Evolutionary conservation across 2,113 vertebrate species (phyloP).

Genomic region (Capricornis sumatraensis): DNA sequence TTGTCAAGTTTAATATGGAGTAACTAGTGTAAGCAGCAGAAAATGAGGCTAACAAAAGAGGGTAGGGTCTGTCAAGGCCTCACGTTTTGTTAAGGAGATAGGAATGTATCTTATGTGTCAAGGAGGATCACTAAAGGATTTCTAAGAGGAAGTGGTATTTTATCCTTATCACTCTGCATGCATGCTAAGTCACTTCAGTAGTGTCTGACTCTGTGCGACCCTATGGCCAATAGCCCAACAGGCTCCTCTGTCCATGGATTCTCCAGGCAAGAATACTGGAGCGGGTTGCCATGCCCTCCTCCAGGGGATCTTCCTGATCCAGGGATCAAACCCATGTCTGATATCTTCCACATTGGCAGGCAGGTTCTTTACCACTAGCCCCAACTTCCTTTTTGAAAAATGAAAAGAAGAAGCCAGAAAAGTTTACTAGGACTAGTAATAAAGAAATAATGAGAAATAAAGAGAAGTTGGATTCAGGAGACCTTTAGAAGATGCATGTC

Average conservation of each 20-base stretch:
- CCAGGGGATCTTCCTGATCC: background rate
- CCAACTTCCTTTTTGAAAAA: background rate
- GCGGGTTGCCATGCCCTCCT: background rate
- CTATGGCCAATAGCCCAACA: background rate
- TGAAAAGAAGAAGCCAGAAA: background rate
- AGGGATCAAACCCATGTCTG: background rate
- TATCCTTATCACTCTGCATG: background rate
- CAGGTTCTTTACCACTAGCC: background rate
- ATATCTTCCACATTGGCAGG: background rate
- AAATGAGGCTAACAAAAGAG: background rate
- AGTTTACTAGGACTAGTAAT: background rate
- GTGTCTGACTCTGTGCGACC: rapidly evolving
- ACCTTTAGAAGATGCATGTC: background rate
- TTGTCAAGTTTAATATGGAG: background rate
- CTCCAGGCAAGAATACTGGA: background rate
- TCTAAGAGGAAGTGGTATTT: background rate
- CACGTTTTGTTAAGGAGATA: background rate
- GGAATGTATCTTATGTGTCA: background rate
- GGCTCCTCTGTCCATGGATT: background rate
- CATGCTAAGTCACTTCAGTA: background rate
- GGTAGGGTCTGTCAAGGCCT: background rate
- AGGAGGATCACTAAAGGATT: background rate
- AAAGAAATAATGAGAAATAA: background rate
- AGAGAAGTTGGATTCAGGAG: background rate
- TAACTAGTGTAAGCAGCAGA: background rate